Base-by-base conservation (phyloP, 2,113 vertebrate genomes). In the Passerina amoena region DNA sequence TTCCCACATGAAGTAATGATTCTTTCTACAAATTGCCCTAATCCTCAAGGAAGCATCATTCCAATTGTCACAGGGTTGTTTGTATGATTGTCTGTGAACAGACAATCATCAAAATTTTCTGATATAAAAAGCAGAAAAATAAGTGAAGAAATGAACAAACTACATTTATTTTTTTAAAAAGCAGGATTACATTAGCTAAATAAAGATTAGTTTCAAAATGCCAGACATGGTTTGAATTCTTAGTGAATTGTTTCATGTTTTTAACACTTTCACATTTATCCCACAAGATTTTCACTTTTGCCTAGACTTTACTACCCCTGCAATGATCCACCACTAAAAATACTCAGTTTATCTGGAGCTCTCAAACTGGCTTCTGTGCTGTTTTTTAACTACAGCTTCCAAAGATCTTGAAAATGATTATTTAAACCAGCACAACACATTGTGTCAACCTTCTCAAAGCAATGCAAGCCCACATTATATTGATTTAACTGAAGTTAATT, bases 201-300 rank as follows among this genome's bases (percentile, higher is more conserved):
- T 68, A 91, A 96, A 93, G 56, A 94, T 86, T 68, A 94, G 54
- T 56, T 95, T 81, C 63, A 73, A 90, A 94, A 96, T 90, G 51
- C 72, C 82, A 94, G 82, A 53, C 69, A 71, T 64, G n/a, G 30
- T 83, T 94, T 81, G 59, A 93, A 95, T 96, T 94, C 88, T 86
- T 94, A 69, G 15, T 7, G 24, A 90, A 88, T 78, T 89, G 54
- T 63, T 93, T 66, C 40, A 51, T 64, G 44, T 37, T 35, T 75
- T 61, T 88, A 94, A 77, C 30, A 54, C 60, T 93, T 88, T 23
- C 51, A 73, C 28, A 28, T 90, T 86, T 88, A 95, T 93, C 22
- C 47, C 72, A 90, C 56, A 90, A 54, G 64, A 75, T 77, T 90
- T 95, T 85, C 47, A 70, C 27, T 83, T 95, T 77, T 96, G 20